phyloP scores from a whole-genome alignment of 2,797 vertebrate species.

The Melanotaenia pygmaea region DNA sequence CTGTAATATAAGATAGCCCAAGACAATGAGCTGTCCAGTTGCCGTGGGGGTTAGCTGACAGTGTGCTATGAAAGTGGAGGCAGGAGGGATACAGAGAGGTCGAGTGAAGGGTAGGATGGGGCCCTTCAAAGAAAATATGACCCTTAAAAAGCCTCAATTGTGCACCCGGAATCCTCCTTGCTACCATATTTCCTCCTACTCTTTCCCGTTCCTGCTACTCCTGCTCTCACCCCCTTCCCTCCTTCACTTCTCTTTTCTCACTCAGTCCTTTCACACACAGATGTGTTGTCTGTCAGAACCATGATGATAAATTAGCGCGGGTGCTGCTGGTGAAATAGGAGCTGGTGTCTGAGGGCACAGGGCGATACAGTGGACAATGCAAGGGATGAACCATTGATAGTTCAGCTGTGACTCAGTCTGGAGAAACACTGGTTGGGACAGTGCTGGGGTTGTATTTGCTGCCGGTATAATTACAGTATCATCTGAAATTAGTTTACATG shows the following conservation, averaged over 20 bases:
- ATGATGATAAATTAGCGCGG: constrained; percentile 84
- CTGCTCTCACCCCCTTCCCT: constrained; percentile 57
- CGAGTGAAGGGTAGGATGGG: constrained; percentile 68
- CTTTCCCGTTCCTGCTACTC: constrained; percentile 35
- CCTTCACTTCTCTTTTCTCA: constrained; percentile 62
- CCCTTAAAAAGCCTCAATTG: constrained; percentile 69
- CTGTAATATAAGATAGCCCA: constrained; percentile 73
- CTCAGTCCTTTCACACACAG: constrained; percentile 82
- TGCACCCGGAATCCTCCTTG: constrained; percentile 62
- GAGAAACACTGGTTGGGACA: constrained; percentile 55
- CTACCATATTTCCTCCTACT: constrained; percentile 65
- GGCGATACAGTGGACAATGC: constrained; percentile 75
- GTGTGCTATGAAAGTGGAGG: constrained; percentile 61
- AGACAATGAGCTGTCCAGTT: constrained; percentile 78
- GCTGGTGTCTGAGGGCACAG: constrained; percentile 76
- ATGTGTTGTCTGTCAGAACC: constrained; percentile 81
- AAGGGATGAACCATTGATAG: constrained; percentile 74
- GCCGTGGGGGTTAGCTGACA: constrained; percentile 63
- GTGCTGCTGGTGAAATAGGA: constrained; percentile 82
- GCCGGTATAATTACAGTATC: constrained; percentile 32
- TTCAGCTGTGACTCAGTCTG: constrained; percentile 75
- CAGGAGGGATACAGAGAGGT: constrained; percentile 62
- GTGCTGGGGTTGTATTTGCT: constrained; percentile 43
- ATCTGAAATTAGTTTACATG: constrained; percentile 6
- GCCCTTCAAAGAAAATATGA: constrained; percentile 77